Conservation (phyloP, 2,797 vertebrate genomes). For the Remorina albescens region DNA sequence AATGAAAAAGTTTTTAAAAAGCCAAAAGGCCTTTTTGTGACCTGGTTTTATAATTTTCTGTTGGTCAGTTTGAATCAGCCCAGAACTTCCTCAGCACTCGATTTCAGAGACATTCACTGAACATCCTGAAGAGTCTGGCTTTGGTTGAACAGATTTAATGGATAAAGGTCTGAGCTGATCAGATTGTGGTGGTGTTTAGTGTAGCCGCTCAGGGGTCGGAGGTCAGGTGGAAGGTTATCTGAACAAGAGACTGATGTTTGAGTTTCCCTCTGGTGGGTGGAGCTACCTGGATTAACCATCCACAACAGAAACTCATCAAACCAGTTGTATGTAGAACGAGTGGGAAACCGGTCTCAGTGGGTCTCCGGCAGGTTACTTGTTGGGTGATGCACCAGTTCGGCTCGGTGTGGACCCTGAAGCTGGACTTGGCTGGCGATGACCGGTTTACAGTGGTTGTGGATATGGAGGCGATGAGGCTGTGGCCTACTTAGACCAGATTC, state of each 20-base stretch:
- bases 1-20: too few species aligned
- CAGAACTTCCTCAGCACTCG: too few species aligned
- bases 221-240: conserved; percentile 34
- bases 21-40: background rate
- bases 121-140: too few species aligned
- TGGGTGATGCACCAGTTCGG: background rate
- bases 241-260: conserved; percentile 4
- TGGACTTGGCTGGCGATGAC: background rate
- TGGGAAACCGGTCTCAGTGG: background rate
- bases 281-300: background rate
- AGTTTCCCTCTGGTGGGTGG: conserved; percentile 13
- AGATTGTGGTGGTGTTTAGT: too few species aligned
- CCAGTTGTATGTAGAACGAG: background rate
- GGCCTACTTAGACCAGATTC: conserved; percentile 74
- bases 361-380: background rate
- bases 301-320: background rate
- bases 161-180: too few species aligned
- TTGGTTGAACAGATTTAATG: too few species aligned
- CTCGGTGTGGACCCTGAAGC: background rate
- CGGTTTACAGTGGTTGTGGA: conserved; percentile 11
- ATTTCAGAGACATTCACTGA: too few species aligned
- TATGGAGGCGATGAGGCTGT: conserved; percentile 46
- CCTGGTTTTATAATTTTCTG: background rate
- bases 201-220: conserved; percentile 9
- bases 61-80: background rate